Evolutionary conservation across 2,797 vertebrate species (phyloP).

Genomic region (Brachymystax lenok): DNA sequence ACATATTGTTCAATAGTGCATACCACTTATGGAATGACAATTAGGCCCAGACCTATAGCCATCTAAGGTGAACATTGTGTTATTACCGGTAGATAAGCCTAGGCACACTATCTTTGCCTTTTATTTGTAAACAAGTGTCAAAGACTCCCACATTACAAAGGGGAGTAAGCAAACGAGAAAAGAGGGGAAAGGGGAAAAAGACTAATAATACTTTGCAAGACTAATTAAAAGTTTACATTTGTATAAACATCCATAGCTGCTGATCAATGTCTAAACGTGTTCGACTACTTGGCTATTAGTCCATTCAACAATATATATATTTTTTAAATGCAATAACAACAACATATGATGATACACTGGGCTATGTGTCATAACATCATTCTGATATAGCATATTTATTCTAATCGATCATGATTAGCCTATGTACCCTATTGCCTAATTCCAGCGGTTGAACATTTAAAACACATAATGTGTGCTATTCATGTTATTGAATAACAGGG

Average conservation of each 20-base stretch:
- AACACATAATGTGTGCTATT: background rate
- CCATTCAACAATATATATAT: background rate
- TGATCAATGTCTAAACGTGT: background rate
- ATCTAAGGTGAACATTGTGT: background rate
- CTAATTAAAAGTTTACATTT: background rate
- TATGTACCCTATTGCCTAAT: background rate
- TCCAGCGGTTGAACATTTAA: background rate
- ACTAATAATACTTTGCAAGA: background rate
- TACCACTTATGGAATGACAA: background rate
- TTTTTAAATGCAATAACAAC: background rate
- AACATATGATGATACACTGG: background rate
- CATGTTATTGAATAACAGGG: background rate
- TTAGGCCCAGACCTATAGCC: background rate
- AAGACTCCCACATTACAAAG: background rate
- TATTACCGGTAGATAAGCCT: background rate
- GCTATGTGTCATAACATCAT: background rate
- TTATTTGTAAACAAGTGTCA: constrained; percentile 1
- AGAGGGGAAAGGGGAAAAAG: background rate
- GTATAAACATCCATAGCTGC: background rate
- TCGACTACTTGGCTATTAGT: background rate
- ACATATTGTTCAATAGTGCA: background rate
- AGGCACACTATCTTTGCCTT: background rate
- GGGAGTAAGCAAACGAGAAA: background rate
- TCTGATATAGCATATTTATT: background rate
- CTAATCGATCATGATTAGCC: background rate